Percentiles rank a stretch among this genome's conserved stretches.
Evolutionary conservation across 2,797 vertebrate genomes (phyloP).

Genomic region (Siniperca scherzeri): DNA sequence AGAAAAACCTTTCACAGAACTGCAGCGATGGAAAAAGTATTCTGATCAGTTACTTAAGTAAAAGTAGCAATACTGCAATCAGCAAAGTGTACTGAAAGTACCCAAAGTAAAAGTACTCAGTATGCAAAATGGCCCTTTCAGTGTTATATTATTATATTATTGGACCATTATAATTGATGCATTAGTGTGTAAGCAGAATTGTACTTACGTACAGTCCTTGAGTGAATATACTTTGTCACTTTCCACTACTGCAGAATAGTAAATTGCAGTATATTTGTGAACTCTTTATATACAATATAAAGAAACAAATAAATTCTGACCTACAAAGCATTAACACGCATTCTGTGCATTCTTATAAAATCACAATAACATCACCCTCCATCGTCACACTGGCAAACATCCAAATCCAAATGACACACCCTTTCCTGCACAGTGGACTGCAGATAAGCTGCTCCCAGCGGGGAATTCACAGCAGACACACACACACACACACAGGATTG

Average conservation of each 20-base stretch:
- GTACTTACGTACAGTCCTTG: neutral
- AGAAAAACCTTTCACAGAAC: neutral
- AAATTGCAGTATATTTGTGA: slow-evolving; percentile 14
- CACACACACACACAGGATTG: slow-evolving; percentile 25
- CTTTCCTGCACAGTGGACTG: slow-evolving; percentile 80
- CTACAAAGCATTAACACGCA: slow-evolving; percentile 26
- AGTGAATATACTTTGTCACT: neutral
- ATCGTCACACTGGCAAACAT: slow-evolving; percentile 73
- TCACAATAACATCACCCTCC: slow-evolving; percentile 68
- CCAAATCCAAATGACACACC: slow-evolving; percentile 77
- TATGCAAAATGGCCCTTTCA: neutral
- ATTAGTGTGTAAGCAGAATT: neutral
- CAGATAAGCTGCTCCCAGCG: slow-evolving; percentile 79
- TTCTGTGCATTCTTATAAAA: slow-evolving; percentile 46
- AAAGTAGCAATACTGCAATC: neutral
- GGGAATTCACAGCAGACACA: slow-evolving; percentile 53
- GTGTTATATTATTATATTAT: neutral
- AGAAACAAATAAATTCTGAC: slow-evolving; percentile 42
- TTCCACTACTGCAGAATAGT: neutral
- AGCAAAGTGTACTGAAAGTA: neutral
- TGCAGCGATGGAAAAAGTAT: neutral
- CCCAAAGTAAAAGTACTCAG: neutral
- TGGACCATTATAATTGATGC: neutral
- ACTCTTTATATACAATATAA: slow-evolving; percentile 42
- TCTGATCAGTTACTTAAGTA: neutral